Conservation (phyloP, 2,888 invertebrate species). For the Drosophila rellima region DNA sequence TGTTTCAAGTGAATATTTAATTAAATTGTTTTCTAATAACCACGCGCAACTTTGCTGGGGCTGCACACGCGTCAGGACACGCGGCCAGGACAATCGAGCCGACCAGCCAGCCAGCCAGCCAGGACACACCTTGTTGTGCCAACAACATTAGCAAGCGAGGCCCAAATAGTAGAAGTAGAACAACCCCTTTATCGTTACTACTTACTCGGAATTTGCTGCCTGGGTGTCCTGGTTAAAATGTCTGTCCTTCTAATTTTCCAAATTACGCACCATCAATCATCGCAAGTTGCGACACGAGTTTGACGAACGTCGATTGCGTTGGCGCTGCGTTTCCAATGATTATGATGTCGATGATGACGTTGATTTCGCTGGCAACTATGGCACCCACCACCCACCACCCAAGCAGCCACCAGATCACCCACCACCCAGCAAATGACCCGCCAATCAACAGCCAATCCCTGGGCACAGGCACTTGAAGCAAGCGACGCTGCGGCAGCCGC, state of each 20-base stretch:
- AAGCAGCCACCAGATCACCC: conserved; percentile 27
- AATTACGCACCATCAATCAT: conserved; percentile 85
- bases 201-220: conserved; percentile 8
- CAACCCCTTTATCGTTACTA: conserved; percentile 61
- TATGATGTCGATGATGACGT: conserved; percentile 44
- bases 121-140: conserved; percentile 83
- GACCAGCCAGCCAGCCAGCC: conserved; percentile 40
- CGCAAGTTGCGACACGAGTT: conserved; percentile 69
- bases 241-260: conserved; percentile 75
- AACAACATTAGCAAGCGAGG: conserved; percentile 79
- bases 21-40: conserved; percentile 85
- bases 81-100: conserved; percentile 58
- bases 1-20: conserved; percentile 84
- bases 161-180: conserved; percentile 55
- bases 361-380: conserved; percentile 56
- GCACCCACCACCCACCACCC: not conserved
- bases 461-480: conserved; percentile 68
- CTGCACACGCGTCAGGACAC: conserved; percentile 66
- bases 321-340: conserved; percentile 41
- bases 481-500: conserved; percentile 73
- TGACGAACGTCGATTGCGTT: conserved; percentile 73
- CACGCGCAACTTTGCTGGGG: conserved; percentile 72
- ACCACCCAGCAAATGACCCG: conserved; percentile 42
- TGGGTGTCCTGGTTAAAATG: conserved; percentile 14
- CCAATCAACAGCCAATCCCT: conserved; percentile 68